phyloP scores from a whole-genome alignment of 2,797 vertebrate species.

The Phrynocephalus vlangalii region DNA sequence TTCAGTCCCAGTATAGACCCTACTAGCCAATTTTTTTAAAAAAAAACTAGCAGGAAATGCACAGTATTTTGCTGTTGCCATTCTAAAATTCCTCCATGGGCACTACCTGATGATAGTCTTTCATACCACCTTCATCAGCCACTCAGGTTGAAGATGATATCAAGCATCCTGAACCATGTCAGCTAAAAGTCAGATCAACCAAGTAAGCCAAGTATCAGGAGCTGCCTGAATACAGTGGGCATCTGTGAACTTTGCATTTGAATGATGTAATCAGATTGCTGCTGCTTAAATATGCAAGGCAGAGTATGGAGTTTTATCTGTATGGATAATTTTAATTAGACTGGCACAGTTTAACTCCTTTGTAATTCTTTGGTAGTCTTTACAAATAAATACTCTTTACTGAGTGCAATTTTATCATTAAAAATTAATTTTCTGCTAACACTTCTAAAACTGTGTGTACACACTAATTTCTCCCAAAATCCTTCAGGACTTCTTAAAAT shows the following conservation, averaged over 20 bases:
- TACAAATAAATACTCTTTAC: slow-evolving; percentile 45
- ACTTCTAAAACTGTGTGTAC: slow-evolving; percentile 39
- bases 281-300: slow-evolving; percentile 21
- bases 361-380: slow-evolving; percentile 50
- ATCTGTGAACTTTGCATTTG: neutral
- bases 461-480: slow-evolving; percentile 36
- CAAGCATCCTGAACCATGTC: neutral
- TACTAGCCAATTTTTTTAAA: neutral
- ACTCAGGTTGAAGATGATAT: too few relatives aligned
- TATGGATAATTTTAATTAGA: slow-evolving; percentile 38
- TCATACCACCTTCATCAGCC: too few relatives aligned
- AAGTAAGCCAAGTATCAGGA: neutral
- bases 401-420: slow-evolving; percentile 44
- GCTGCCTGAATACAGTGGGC: neutral
- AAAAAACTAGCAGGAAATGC: neutral
- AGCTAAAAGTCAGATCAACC: neutral
- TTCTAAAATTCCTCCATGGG: neutral
- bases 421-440: slow-evolving; percentile 47
- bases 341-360: slow-evolving; percentile 41
- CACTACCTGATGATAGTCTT: neutral
- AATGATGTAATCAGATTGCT: slow-evolving; percentile 30
- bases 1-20: neutral
- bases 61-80: neutral
- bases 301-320: slow-evolving; percentile 29
- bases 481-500: slow-evolving; percentile 41